A percentile compares a stretch with the other conserved stretches of the same genome.
Conservation (phyloP, 2,113 vertebrate genomes). For the Diphyllodes magnificus region DNA sequence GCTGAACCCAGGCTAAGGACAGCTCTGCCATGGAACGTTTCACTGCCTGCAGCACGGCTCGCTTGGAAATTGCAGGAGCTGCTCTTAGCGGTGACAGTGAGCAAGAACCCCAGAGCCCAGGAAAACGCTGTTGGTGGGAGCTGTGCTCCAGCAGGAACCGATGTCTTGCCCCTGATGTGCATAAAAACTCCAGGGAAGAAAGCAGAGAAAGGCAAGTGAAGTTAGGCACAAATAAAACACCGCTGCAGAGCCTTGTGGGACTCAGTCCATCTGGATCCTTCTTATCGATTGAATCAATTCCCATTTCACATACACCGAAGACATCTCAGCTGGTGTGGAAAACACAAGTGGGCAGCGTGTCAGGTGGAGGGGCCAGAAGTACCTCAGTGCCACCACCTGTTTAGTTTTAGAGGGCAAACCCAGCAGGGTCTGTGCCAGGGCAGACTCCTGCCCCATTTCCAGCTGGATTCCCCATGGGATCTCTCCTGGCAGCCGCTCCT, state of each 20-base stretch:
- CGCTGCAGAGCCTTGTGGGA: background rate
- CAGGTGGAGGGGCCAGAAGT: background rate
- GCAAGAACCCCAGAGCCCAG: background rate
- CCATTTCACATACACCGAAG: background rate
- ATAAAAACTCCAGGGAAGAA: background rate
- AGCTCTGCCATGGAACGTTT: fast-evolving
- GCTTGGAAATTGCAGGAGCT: background rate
- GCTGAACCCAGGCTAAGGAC: fast-evolving
- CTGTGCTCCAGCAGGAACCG: background rate
- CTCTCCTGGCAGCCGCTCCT: background rate
- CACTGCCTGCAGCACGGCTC: background rate
- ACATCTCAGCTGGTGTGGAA: background rate
- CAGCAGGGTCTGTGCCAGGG: background rate
- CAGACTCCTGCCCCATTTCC: background rate
- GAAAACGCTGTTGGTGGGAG: background rate
- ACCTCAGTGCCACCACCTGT: background rate
- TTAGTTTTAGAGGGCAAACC: background rate
- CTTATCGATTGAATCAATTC: background rate
- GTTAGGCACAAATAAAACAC: background rate
- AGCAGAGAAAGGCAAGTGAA: background rate
- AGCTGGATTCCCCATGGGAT: fast-evolving
- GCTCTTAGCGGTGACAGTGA: background rate
- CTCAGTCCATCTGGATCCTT: fast-evolving
- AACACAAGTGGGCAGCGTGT: background rate
- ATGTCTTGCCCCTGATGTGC: fast-evolving